Evolutionary conservation across 2,797 vertebrate genomes (phyloP).

Genomic region (Anableps anableps): DNA sequence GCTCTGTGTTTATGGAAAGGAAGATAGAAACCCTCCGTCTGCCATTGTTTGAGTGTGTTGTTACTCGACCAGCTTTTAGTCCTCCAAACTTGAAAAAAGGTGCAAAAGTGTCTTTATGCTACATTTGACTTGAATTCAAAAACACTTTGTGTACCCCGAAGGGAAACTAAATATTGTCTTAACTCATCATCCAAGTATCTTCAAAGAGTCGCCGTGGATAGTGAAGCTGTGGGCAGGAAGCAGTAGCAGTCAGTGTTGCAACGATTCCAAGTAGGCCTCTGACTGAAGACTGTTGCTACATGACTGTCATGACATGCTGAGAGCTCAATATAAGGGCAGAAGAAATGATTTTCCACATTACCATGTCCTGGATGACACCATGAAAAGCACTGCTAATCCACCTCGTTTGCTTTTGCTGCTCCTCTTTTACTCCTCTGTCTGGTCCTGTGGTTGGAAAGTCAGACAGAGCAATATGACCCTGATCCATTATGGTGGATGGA

Average conservation of each 20-base stretch:
- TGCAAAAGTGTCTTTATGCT: background rate
- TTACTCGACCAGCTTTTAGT: slow-evolving; percentile 38
- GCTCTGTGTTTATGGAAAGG: slow-evolving; percentile 60
- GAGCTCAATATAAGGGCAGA: too few relatives aligned
- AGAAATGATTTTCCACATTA: too few relatives aligned
- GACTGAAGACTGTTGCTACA: background rate
- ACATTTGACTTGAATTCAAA: background rate
- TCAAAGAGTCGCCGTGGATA: rapidly evolving
- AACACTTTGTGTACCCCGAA: background rate
- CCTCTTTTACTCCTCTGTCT: too few relatives aligned
- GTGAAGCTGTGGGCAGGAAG: background rate
- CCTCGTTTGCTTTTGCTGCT: background rate
- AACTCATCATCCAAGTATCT: background rate
- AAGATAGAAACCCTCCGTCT: slow-evolving; percentile 6
- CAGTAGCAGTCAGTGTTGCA: background rate
- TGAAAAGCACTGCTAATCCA: background rate
- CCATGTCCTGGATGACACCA: too few relatives aligned
- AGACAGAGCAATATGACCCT: too few relatives aligned
- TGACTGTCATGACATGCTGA: too few relatives aligned
- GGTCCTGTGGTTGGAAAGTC: too few relatives aligned
- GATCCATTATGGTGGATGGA: too few relatives aligned
- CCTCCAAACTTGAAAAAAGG: background rate
- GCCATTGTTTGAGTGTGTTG: slow-evolving; percentile 16
- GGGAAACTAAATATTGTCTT: background rate
- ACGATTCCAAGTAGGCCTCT: background rate